These are phyloP conservation scores for Salvator merianae DNA, from an alignment of 2,113 vertebrate genomes.

Conservation along the genomic window DNA sequence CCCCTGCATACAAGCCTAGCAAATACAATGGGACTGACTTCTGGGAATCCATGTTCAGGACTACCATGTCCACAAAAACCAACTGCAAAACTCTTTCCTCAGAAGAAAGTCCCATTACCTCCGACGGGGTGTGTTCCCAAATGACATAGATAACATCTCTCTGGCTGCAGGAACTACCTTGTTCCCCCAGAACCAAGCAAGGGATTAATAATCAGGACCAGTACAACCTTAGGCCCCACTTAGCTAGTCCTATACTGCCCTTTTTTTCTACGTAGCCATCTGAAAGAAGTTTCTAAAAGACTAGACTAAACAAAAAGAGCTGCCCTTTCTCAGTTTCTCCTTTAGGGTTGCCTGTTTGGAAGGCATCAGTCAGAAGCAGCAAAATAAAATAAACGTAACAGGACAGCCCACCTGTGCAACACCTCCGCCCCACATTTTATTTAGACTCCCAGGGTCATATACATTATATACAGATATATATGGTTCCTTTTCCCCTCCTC, in stretches of 20 bases:
- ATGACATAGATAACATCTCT: not conserved
- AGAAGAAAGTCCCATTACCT: not conserved
- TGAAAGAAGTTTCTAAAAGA: not conserved
- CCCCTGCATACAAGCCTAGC: not conserved
- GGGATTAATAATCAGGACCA: not conserved
- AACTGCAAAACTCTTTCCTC: not conserved
- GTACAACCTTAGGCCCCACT: not conserved
- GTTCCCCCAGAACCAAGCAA: not conserved
- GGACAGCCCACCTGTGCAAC: constrained; percentile 84
- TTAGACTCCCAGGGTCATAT: constrained; percentile 72
- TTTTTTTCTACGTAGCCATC: no score
- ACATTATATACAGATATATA: constrained; percentile 83
- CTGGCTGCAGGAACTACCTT: not conserved
- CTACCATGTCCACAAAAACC: not conserved
- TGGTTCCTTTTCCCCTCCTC: constrained; percentile 56
- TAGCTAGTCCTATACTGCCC: no score
- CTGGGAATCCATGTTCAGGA: not conserved
- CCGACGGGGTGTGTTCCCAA: not conserved
- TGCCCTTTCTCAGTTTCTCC: not conserved
- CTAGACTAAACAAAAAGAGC: rapidly evolving
- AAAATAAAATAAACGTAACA: constrained; percentile 33
- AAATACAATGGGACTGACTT: not conserved
- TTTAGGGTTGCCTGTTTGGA: constrained; percentile 58
- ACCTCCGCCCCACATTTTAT: constrained; percentile 79
- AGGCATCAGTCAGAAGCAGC: constrained; percentile 71